Base-by-base conservation (phyloP, 1,140 invertebrate species). In the Musca vetustissima region DNA sequence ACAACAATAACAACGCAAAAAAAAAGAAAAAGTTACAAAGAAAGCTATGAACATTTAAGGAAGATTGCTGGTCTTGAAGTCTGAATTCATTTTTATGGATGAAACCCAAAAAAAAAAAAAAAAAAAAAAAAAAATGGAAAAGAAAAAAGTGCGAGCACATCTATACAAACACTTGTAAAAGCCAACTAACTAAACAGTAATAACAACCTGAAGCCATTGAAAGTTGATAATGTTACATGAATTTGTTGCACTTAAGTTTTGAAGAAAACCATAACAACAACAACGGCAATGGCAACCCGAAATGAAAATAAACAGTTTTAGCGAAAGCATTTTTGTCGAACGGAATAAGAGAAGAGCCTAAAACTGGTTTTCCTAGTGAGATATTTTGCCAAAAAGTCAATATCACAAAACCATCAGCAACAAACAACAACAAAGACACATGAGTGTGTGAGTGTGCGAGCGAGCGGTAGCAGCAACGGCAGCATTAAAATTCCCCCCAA, bases 151-250 rank as follows among this genome's bases (percentile, higher is more conserved):
- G 36, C 55, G 28, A 59, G 25, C n/a, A 32, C 24, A 59, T 8
- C 3, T 43, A 43, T 43, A 43, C 36, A 43, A 43, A 43, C 36
- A 43, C 24, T 59, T 59, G 28, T 48, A 66, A 66, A 49, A 50
- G n/a, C n/a, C n/a, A n/a, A n/a, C n/a, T n/a, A n/a, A n/a, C n/a
- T n/a, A n/a, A 55, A 15, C 17, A 55, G 22, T 21, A 28, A 28
- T 22, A 53, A 67, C 66, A 47, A 67, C 48, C 17, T 22, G 52
- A 17, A 53, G 66, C 64, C 61, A 69, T 64, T 53, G 68, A 65
- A 66, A 69, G 79, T 80, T 80, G 78, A 76, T 76, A 80, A 78
- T 80, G 78, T 80, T 78, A 80, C 78, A 80, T 80, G 75, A 77
- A 77, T 74, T 75, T 77, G 70, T 73, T 65, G 70, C 64, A 57